Percentiles rank a stretch among this genome's conserved stretches.
Evolutionary conservation across 2,888 invertebrate genomes (phyloP).

Genomic region (Trichogramma evanescens): DNA sequence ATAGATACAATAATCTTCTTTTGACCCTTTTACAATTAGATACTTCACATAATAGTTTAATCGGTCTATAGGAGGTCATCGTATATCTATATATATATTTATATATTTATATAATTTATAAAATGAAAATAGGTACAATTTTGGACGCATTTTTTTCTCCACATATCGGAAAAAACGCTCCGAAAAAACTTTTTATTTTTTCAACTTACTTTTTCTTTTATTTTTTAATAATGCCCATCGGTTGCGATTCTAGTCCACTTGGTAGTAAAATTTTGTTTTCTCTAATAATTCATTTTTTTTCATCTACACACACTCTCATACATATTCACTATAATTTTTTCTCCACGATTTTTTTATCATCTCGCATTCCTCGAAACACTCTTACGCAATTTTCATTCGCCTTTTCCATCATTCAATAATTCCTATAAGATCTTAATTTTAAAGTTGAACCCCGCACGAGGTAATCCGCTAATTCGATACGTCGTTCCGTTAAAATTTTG

Average conservation of each 20-base stretch:
- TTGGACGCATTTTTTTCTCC: conserved; percentile 42
- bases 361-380: not conserved
- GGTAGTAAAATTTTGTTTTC: conserved; percentile 46
- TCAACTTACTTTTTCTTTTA: conserved; percentile 24
- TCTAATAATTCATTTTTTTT: conserved; percentile 8
- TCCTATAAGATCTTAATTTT: conserved; percentile 41
- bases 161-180: conserved; percentile 44
- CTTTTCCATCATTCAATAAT: conserved; percentile 33
- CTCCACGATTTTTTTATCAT: conserved; percentile 15
- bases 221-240: conserved; percentile 47
- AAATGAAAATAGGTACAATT: conserved; percentile 49
- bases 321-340: conserved; percentile 22
- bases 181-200: conserved; percentile 35
- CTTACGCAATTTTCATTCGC: conserved; percentile 23
- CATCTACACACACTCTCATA: conserved; percentile 17
- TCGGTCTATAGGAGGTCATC: conserved; percentile 37
- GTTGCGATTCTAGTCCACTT: conserved; percentile 49
- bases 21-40: conserved; percentile 34
- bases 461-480: conserved; percentile 31
- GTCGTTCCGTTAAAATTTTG: conserved; percentile 22
- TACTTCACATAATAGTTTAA: conserved; percentile 39
- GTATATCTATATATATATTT: conserved; percentile 40
- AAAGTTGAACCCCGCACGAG: conserved; percentile 34
- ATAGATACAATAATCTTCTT: conserved; percentile 45
- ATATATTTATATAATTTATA: conserved; percentile 46